A percentile compares a stretch with the other conserved stretches of the same genome.
Conservation (phyloP, 2,113 vertebrate species). For the Psephotus haematonotus region DNA sequence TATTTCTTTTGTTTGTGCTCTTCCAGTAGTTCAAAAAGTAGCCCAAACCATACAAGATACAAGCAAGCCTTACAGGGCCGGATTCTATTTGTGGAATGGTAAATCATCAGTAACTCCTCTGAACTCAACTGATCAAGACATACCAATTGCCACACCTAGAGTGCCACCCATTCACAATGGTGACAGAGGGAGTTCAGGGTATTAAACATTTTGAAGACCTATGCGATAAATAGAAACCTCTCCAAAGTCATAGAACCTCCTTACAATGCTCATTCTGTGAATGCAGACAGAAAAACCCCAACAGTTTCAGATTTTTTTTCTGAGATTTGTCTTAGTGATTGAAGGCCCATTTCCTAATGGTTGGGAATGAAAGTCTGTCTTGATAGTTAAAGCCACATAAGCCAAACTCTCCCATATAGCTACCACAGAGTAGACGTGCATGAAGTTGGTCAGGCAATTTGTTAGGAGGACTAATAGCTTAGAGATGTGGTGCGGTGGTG, state of each 20-base stretch:
- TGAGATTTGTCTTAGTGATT: not conserved
- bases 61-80: slow-evolving; percentile 5
- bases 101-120: slow-evolving; percentile 7
- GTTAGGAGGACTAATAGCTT: not conserved
- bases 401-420: not conserved
- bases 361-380: not conserved
- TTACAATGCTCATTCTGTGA: not conserved
- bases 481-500: not conserved
- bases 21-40: slow-evolving; percentile 20
- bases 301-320: not conserved
- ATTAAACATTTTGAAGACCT: not conserved
- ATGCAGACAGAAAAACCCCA: not conserved
- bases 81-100: not conserved
- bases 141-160: not conserved
- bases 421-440: not conserved
- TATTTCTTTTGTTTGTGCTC: not conserved
- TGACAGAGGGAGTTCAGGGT: not conserved
- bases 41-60: slow-evolving; percentile 3
- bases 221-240: not conserved
- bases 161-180: not conserved
- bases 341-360: not conserved
- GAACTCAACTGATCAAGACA: not conserved
- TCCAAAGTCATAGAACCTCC: not conserved
- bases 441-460: not conserved
- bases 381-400: not conserved